These are phyloP conservation scores for Ecliptopera silaceata DNA, from an alignment of 2,888 invertebrate species.

Conservation along the genomic window DNA sequence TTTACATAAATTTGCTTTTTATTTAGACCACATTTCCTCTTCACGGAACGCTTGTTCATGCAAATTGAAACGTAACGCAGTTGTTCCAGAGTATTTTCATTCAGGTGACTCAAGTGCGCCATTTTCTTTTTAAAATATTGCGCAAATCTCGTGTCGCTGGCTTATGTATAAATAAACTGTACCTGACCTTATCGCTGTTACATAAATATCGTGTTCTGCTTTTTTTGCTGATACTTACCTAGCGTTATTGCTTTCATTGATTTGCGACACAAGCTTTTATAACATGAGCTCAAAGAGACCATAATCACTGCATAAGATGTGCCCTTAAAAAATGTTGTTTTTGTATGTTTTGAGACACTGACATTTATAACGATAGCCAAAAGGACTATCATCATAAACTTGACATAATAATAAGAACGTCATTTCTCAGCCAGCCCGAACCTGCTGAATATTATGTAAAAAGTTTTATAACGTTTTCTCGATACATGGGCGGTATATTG, in stretches of 20 bases:
- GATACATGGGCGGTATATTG: conserved; percentile 45
- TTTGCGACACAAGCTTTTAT: not conserved
- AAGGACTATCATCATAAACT: not conserved
- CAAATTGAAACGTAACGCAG: conserved; percentile 22
- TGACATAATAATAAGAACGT: not conserved
- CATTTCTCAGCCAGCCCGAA: not conserved
- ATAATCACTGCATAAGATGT: too few relatives aligned
- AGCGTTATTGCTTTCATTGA: not conserved
- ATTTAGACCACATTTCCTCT: conserved; percentile 25
- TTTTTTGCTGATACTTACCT: conserved; percentile 34
- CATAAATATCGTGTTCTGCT: conserved; percentile 47
- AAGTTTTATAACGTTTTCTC: conserved; percentile 33
- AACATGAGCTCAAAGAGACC: not conserved
- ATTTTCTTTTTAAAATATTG: conserved; percentile 40
- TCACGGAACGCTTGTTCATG: not conserved
- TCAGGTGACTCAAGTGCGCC: conserved; percentile 35
- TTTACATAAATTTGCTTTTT: conserved; percentile 14
- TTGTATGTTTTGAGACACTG: not conserved
- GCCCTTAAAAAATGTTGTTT: too few relatives aligned
- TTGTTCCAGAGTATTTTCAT: conserved; percentile 30
- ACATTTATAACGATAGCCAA: not conserved
- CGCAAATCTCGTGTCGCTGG: conserved; percentile 37
- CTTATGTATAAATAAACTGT: conserved; percentile 42
- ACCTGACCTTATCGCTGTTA: conserved; percentile 53
- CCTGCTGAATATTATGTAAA: conserved; percentile 28